These are phyloP conservation scores for Peromyscus melanophrys DNA, from an alignment of 2,797 vertebrate genomes.

Conservation along the genomic window DNA sequence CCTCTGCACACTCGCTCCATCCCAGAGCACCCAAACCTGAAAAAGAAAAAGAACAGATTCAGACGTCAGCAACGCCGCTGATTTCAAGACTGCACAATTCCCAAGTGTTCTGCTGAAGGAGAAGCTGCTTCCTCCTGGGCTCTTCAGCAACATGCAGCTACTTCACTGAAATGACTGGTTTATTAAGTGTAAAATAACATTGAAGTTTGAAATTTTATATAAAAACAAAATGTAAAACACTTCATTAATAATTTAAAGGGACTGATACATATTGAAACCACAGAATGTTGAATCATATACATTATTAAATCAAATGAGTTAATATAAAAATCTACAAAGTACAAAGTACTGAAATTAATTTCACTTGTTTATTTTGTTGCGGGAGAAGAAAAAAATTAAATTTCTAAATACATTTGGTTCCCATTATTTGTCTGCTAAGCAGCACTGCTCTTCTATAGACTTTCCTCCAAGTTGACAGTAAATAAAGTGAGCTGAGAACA, in stretches of 20 bases:
- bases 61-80: constrained; percentile 9
- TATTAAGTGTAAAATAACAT: not conserved
- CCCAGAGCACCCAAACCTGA: constrained; percentile 85
- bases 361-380: not conserved
- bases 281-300: not conserved
- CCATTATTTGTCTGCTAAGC: not conserved
- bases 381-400: not conserved
- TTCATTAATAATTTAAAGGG: constrained; percentile 29
- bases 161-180: not conserved
- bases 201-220: constrained; percentile 23
- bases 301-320: not conserved
- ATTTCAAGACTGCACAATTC: not conserved
- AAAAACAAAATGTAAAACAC: not conserved
- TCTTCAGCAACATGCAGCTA: not conserved
- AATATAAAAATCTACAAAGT: not conserved
- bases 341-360: constrained; percentile 17
- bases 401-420: not conserved
- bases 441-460: not conserved
- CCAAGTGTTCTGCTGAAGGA: not conserved
- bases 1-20: constrained; percentile 88
- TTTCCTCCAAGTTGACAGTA: not conserved
- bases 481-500: not conserved
- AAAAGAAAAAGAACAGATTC: constrained; percentile 69
- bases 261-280: not conserved
- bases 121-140: not conserved